A percentile compares a stretch with the other conserved stretches of the same genome.
Evolutionary conservation across 2,888 invertebrate species (phyloP).

Genomic region (Cosmopolites sordidus): DNA sequence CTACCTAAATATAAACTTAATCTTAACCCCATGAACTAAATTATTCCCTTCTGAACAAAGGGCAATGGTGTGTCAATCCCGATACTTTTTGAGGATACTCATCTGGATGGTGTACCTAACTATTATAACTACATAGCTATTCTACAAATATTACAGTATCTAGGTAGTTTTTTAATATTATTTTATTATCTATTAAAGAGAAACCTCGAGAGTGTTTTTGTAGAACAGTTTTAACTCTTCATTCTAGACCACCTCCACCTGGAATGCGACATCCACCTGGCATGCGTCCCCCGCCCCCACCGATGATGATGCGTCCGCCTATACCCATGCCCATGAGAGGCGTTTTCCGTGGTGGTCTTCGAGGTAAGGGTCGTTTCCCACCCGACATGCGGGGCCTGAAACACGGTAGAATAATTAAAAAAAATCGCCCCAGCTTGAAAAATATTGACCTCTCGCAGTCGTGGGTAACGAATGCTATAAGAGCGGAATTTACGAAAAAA

Average conservation of each 20-base stretch:
- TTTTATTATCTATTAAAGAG: too few species aligned
- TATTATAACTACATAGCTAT: too few species aligned
- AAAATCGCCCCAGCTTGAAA: constrained; percentile 34
- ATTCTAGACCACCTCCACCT: constrained; percentile 37
- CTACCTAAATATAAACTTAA: too few species aligned
- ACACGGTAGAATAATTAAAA: constrained; percentile 41
- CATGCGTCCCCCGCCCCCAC: constrained; percentile 37
- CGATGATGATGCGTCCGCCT: constrained; percentile 37
- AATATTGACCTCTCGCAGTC: constrained; percentile 51
- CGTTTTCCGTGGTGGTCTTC: constrained; percentile 32
- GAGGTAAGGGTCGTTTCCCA: constrained; percentile 29
- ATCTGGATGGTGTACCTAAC: too few species aligned
- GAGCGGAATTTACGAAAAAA: constrained; percentile 48
- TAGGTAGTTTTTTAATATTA: too few species aligned
- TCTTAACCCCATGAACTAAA: too few species aligned
- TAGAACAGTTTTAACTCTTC: not conserved
- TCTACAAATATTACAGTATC: too few species aligned
- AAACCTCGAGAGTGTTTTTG: too few species aligned
- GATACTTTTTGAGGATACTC: too few species aligned
- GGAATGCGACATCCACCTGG: constrained; percentile 37
- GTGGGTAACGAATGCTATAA: constrained; percentile 57
- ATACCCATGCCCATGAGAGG: constrained; percentile 32
- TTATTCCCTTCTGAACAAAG: too few species aligned
- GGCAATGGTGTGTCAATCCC: too few species aligned
- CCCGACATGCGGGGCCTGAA: constrained; percentile 33